phyloP scores from a whole-genome alignment of 2,888 invertebrate genomes.

The Drosophila birchii region DNA sequence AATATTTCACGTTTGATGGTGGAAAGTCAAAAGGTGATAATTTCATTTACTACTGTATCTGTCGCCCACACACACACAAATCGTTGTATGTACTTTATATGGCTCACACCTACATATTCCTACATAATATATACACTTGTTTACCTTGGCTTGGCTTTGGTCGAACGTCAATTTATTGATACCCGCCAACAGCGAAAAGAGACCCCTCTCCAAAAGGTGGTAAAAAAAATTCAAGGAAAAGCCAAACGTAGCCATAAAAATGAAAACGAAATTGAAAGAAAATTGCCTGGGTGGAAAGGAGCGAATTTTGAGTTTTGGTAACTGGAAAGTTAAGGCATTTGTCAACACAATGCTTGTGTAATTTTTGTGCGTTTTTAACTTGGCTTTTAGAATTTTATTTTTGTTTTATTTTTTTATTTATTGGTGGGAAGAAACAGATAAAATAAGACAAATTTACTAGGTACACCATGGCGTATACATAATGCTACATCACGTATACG shows the following conservation, averaged over 20 bases:
- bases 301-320: not conserved
- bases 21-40: slow-evolving; percentile 44
- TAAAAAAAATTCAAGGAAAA: slow-evolving; percentile 41
- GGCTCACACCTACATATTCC: not conserved
- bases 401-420: not conserved
- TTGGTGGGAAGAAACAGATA: not conserved
- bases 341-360: slow-evolving; percentile 69
- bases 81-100: slow-evolving; percentile 5
- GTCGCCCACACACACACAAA: slow-evolving; percentile 7
- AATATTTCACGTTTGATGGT: slow-evolving; percentile 36
- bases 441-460: not conserved
- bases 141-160: slow-evolving; percentile 53
- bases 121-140: slow-evolving; percentile 18
- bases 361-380: slow-evolving; percentile 37
- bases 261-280: slow-evolving; percentile 43
- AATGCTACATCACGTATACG: slow-evolving; percentile 14
- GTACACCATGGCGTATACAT: not conserved
- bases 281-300: slow-evolving; percentile 37
- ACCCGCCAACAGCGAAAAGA: slow-evolving; percentile 49
- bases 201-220: not conserved
- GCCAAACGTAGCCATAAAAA: slow-evolving; percentile 47
- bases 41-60: slow-evolving; percentile 38
- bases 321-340: slow-evolving; percentile 52
- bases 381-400: not conserved
- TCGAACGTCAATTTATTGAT: slow-evolving; percentile 73